These are phyloP conservation scores for Formica aserva DNA, from an alignment of 2,888 invertebrate species.

Conservation along the genomic window DNA sequence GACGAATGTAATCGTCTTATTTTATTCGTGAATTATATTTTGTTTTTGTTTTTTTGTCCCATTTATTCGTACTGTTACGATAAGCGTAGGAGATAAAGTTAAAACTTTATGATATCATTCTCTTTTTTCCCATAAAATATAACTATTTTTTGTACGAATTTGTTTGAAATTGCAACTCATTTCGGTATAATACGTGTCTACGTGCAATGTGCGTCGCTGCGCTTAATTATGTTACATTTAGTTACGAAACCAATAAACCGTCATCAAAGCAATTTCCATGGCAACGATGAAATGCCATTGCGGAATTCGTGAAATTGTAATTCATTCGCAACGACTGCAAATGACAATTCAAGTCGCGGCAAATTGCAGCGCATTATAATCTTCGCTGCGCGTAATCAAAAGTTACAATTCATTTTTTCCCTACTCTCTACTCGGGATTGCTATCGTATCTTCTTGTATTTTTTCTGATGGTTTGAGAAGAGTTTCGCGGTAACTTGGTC, in stretches of 20 bases:
- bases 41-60: background rate
- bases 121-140: background rate
- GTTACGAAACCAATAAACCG: slow-evolving; percentile 54
- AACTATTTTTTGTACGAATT: slow-evolving; percentile 4
- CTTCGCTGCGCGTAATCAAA: slow-evolving; percentile 12
- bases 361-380: slow-evolving; percentile 41
- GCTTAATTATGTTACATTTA: slow-evolving; percentile 51
- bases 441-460: background rate
- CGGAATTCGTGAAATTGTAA: slow-evolving; percentile 36
- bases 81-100: background rate
- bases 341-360: slow-evolving; percentile 48
- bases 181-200: background rate
- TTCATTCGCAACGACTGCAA: slow-evolving; percentile 33
- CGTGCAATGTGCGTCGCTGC: slow-evolving; percentile 12
- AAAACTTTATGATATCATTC: background rate
- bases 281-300: slow-evolving; percentile 40
- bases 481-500: background rate
- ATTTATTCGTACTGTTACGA: background rate
- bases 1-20: background rate
- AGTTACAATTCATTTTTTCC: slow-evolving; percentile 13
- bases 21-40: background rate
- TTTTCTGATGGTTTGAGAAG: background rate
- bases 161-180: slow-evolving; percentile 24
- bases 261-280: slow-evolving; percentile 55
- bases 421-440: background rate